Evolutionary conservation across 2,797 vertebrate species (phyloP), one percentile per base, ranked within the genome.

Genomic region (Chrosomus eos): DNA sequence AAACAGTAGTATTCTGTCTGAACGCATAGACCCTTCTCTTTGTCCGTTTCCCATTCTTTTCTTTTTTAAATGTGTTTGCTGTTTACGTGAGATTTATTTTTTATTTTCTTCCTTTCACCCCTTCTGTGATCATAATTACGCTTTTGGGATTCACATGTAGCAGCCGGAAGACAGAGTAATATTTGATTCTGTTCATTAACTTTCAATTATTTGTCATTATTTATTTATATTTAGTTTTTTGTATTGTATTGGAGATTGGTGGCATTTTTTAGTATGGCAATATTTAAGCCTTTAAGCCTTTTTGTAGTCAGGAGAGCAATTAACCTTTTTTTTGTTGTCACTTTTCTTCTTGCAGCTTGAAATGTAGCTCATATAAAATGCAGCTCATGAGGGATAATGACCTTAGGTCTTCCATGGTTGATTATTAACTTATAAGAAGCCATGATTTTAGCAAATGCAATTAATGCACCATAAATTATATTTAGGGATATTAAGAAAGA

Each of bases 401-500:
- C 90, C 90, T 86, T 73, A 80, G 74, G 89, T 92, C 90, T 89
- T 88, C 85, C 60, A 55, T n/a, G 45, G 72, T 28, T 87, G 70
- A 87, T 91, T 90, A 91, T 91, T 88, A 89, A 48, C 85, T 86
- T 66, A 18, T 85, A 83, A 86, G 83, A 89, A 86, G 87, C 90
- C 73, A 83, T 88, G 70, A 90, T 90, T 88, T 85, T 88, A 87
- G 85, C 83, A 84, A 88, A 89, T 84, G 80, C 86, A 86, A 90
- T 89, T 85, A 87, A 89, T 85, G 81, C 86, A 86, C 83, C 84
- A 85, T 89, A 79, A 88, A 53, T 40, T 66, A 73, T 90, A 79
- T 91, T 90, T 90, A 81, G 86, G 53, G 76, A 51, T 71, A 68
- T 40, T 87, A 43, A 83, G 66, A 81, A 72, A 73, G 67, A 70